Base-by-base conservation (phyloP, 2,888 invertebrate species). In the Charanyca ferruginea region DNA sequence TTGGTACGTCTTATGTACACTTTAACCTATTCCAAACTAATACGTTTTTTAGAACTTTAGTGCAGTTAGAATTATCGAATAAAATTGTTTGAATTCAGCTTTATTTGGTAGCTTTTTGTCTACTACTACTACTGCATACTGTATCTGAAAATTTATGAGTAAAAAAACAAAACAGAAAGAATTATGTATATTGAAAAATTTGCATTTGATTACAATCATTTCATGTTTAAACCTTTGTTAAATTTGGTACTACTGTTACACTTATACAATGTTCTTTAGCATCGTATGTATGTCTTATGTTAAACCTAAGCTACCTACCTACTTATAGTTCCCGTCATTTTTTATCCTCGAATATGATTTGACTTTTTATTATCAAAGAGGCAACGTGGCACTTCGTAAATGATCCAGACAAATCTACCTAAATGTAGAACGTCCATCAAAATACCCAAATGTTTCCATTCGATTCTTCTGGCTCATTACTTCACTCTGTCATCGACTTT, bases 391-490 rank as follows among this genome's bases (percentile, higher is more conserved):
- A 54, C 49, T 73, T 49, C 13, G 66, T 45, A 78, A 73, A 62
- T 67, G 68, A 66, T 60, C 53, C 49, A 61, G 35, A 67, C 61
- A 48, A 79, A 79, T 75, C 75, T 59, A 48, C 52, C 59, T 73
- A 67, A 75, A 62, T 67, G 53, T 65, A 62, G 18, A 61, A 45
- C 47, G 35, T 74, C 58, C 51, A 73, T 78, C 80, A 79, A 75
- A 79, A 74, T 67, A 61, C 51, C 53, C 53, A 75, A 79, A 61
- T 73, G 53, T 64, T 74, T 59, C 67, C 57, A 74, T 59, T 61
- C 42, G 79, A 74, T 67, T 55, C 61, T 74, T 74, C 76, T 67
- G 25, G 25, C 61, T 67, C 75, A 79, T 74, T 79, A 79, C 45
- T 49, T 62, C 16, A 54, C 60, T 45, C 57, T 59, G 61, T 67